A percentile compares a stretch with the other conserved stretches of the same genome.
These are phyloP conservation scores for Anoplolepis gracilipes DNA, from an alignment of 1,140 invertebrate species.

Conservation along the genomic window DNA sequence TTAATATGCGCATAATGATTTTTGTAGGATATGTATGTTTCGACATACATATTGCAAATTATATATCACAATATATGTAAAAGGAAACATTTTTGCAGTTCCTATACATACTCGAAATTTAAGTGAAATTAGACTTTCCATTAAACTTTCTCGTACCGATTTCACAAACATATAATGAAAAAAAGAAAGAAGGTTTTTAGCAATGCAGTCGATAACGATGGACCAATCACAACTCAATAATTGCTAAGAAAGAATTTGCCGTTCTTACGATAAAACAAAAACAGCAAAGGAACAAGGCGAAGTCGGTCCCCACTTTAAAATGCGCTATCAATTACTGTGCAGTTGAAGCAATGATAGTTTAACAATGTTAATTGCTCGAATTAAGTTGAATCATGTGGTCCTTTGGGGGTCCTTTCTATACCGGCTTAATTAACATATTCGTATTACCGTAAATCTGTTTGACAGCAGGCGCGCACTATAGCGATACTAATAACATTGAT, in stretches of 20 bases:
- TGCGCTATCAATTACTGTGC: constrained; percentile 72
- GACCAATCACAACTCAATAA: constrained; percentile 70
- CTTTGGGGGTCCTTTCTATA: constrained; percentile 69
- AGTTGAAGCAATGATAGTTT: constrained; percentile 62
- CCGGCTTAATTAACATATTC: constrained; percentile 72
- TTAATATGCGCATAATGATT: background rate
- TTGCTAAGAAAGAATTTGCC: constrained; percentile 76
- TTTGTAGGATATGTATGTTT: background rate
- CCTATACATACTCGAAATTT: constrained; percentile 17
- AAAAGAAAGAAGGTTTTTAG: constrained; percentile 68
- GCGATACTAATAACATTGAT: constrained; percentile 57
- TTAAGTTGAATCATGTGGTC: constrained; percentile 58
- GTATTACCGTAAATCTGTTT: constrained; percentile 64
- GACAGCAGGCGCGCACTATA: constrained; percentile 3
- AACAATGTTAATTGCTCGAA: constrained; percentile 79
- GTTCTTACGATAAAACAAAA: constrained; percentile 55
- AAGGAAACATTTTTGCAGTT: constrained; percentile 35
- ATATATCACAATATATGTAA: background rate
- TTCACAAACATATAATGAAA: constrained; percentile 62
- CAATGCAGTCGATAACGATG: constrained; percentile 49
- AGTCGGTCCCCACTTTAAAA: constrained; percentile 41
- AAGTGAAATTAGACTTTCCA: constrained; percentile 34
- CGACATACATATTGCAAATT: background rate
- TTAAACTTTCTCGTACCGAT: constrained; percentile 43
- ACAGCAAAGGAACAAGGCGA: constrained; percentile 52